Percentiles rank a stretch among this genome's conserved stretches.
phyloP scores from a whole-genome alignment of 2,888 invertebrate species.

The Tetramorium bicarinatum region DNA sequence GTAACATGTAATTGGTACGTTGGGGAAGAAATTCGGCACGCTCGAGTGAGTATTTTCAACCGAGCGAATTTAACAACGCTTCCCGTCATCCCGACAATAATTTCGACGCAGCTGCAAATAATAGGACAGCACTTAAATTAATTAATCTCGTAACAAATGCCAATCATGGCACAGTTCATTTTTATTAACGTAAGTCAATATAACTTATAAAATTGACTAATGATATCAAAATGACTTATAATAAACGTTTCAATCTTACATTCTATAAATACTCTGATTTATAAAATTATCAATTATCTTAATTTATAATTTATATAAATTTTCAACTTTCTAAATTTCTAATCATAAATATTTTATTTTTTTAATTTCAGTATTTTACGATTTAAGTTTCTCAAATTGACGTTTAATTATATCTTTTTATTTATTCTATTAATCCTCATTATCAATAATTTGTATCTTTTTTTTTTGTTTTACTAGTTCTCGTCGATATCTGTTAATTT shows the following conservation, averaged over 20 bases:
- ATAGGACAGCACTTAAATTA: conserved; percentile 26
- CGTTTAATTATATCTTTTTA: background rate
- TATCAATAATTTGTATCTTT: background rate
- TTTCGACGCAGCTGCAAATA: conserved; percentile 24
- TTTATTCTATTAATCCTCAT: background rate
- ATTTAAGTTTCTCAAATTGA: background rate
- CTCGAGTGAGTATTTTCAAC: conserved; percentile 33
- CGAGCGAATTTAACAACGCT: conserved; percentile 20
- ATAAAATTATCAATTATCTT: background rate
- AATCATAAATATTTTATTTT: background rate
- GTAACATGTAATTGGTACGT: conserved; percentile 32
- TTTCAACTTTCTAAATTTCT: background rate
- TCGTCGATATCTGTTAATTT: background rate
- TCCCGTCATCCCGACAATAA: background rate
- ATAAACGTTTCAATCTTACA: background rate
- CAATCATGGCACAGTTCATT: background rate
- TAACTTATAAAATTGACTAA: background rate
- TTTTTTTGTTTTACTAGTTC: background rate
- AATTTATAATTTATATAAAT: background rate
- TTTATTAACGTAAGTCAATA: background rate
- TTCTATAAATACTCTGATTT: background rate
- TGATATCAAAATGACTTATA: background rate
- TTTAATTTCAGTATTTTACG: background rate
- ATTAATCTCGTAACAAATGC: conserved; percentile 21
- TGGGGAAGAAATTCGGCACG: conserved; percentile 31